phyloP scores from a whole-genome alignment of 2,888 invertebrate genomes.

The Conomelus anceps region DNA sequence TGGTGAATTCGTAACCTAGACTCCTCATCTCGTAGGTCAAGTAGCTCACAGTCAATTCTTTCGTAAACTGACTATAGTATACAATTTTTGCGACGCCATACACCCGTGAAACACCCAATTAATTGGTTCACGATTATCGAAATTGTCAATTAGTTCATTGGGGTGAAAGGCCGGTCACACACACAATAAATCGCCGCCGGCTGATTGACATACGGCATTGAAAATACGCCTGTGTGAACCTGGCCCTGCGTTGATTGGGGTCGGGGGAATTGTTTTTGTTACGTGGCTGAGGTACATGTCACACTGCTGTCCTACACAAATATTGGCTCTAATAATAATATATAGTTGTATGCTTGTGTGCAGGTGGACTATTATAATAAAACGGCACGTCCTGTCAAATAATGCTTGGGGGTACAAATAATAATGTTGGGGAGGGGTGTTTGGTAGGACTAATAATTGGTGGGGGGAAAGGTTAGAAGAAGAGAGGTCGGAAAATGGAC shows the following conservation, averaged over 20 bases:
- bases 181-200: not conserved
- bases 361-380: not conserved
- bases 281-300: too few species aligned
- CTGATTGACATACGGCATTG: not conserved
- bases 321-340: not conserved
- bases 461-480: not conserved
- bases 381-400: not conserved
- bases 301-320: not conserved
- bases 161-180: not conserved
- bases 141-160: not conserved
- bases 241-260: not conserved
- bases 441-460: too few species aligned
- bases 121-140: not conserved
- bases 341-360: not conserved
- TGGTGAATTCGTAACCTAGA: too few species aligned
- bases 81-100: too few species aligned
- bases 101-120: not conserved
- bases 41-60: too few species aligned
- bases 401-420: not conserved
- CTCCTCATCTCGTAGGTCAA: too few species aligned
- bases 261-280: not conserved
- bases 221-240: not conserved
- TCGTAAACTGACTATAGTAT: too few species aligned
- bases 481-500: not conserved
- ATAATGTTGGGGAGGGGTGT: too few species aligned